Percentiles rank a stretch among this genome's conserved stretches.
These are phyloP conservation scores for Magallana angulata DNA, from an alignment of 1,140 invertebrate species.

Conservation along the genomic window DNA sequence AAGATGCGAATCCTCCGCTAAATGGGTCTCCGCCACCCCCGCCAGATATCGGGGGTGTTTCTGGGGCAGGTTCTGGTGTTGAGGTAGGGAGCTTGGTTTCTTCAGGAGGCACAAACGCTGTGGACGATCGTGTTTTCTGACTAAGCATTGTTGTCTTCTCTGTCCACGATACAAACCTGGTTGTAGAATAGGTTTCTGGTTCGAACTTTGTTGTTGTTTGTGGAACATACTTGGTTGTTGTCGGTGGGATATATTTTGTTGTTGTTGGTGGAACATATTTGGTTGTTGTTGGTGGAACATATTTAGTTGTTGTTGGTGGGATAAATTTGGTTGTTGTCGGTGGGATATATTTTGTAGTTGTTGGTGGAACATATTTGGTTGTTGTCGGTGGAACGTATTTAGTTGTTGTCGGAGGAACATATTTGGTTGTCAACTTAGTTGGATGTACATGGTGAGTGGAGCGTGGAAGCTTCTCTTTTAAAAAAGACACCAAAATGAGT, in stretches of 20 bases:
- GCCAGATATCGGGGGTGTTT: background rate
- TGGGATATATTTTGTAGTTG: background rate
- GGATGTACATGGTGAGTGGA: background rate
- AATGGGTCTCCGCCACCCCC: background rate
- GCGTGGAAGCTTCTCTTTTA: background rate
- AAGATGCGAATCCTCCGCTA: background rate
- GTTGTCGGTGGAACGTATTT: background rate
- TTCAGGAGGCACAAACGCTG: background rate
- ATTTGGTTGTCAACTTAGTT: background rate
- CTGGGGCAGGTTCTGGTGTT: background rate
- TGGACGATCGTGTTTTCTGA: slow-evolving; percentile 1
- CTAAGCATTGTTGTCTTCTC: background rate
- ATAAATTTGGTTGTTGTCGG: background rate
- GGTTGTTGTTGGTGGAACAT: background rate
- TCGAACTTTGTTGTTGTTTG: slow-evolving; percentile 12
- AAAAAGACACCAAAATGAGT: no score
- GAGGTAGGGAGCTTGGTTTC: background rate
- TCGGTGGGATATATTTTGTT: background rate
- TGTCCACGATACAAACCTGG: slow-evolving; percentile 8
- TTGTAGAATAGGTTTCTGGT: background rate
- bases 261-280: background rate
- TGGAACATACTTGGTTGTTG: background rate
- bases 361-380: background rate
- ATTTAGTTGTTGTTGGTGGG: background rate
- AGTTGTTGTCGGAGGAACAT: background rate